Conservation (phyloP, 2,888 invertebrate genomes). For the Palloptera scutellata region DNA sequence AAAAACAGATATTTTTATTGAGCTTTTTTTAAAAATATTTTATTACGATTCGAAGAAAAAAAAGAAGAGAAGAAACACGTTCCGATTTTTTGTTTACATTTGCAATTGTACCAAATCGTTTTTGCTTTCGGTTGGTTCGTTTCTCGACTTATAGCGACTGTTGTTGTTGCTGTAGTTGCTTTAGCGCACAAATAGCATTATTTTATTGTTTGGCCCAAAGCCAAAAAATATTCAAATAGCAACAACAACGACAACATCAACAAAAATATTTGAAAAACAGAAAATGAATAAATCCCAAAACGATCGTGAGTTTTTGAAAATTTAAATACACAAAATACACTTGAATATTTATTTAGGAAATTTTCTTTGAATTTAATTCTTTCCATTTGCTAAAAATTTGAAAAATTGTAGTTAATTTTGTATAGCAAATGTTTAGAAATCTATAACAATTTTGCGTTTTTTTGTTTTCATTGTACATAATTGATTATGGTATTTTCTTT, state of each 20-base stretch:
- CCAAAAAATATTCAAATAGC: slow-evolving; percentile 39
- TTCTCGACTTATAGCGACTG: slow-evolving; percentile 24
- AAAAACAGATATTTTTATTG: too few relatives aligned
- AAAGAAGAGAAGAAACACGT: too few relatives aligned
- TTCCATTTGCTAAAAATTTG: background rate
- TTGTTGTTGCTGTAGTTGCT: slow-evolving; percentile 5
- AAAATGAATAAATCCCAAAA: background rate
- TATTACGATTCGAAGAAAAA: too few relatives aligned
- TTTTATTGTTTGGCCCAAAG: slow-evolving; percentile 40
- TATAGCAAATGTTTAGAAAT: too few relatives aligned
- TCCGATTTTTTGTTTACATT: slow-evolving; percentile 30
- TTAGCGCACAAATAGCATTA: slow-evolving; percentile 26
- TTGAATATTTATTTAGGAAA: background rate
- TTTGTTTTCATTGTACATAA: too few relatives aligned
- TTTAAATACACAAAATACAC: background rate
- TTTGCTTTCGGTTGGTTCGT: slow-evolving; percentile 15
- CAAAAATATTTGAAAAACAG: background rate
- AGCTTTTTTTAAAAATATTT: too few relatives aligned
- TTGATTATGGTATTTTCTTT: too few relatives aligned
- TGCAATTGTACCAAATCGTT: slow-evolving; percentile 32
- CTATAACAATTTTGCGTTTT: too few relatives aligned
- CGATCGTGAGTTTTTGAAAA: too few relatives aligned
- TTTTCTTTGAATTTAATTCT: background rate
- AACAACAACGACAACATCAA: background rate
- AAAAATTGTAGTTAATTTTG: too few relatives aligned